These are phyloP conservation scores for Asbolus verrucosus DNA, from an alignment of 1,140 invertebrate genomes.

Conservation along the genomic window DNA sequence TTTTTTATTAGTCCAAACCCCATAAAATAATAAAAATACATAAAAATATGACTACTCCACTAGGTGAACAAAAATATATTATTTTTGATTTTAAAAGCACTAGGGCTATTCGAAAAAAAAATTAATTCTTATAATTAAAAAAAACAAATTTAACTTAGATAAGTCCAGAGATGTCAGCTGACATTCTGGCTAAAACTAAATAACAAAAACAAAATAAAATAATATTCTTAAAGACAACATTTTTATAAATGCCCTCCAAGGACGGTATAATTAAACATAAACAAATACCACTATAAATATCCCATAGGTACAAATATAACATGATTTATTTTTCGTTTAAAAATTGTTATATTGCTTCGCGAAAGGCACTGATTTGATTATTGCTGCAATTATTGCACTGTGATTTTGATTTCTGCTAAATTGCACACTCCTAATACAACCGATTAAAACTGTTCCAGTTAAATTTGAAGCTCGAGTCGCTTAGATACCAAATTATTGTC, in stretches of 20 bases:
- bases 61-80: conserved; percentile 42
- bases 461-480: neutral
- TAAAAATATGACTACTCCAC: conserved; percentile 42
- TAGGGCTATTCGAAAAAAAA: conserved; percentile 3
- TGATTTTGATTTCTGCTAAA: conserved; percentile 11
- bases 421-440: too few relatives aligned
- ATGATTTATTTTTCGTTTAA: conserved; percentile 52
- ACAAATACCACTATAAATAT: conserved; percentile 46
- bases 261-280: conserved; percentile 42
- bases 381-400: conserved; percentile 35
- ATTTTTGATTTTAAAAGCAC: conserved; percentile 37
- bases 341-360: conserved; percentile 42
- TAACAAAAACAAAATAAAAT: conserved; percentile 39
- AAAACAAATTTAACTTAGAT: conserved; percentile 24
- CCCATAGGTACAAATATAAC: conserved; percentile 48
- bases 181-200: conserved; percentile 16
- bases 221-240: conserved; percentile 40
- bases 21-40: conserved; percentile 45
- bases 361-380: conserved; percentile 43
- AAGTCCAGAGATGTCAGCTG: neutral
- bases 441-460: too few relatives aligned
- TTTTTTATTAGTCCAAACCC: conserved; percentile 44
- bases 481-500: conserved; percentile 27
- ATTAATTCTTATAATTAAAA: conserved; percentile 27
- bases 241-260: conserved; percentile 41